These are phyloP conservation scores for Colletes gigas DNA, from an alignment of 1,140 invertebrate genomes.

Conservation along the genomic window DNA sequence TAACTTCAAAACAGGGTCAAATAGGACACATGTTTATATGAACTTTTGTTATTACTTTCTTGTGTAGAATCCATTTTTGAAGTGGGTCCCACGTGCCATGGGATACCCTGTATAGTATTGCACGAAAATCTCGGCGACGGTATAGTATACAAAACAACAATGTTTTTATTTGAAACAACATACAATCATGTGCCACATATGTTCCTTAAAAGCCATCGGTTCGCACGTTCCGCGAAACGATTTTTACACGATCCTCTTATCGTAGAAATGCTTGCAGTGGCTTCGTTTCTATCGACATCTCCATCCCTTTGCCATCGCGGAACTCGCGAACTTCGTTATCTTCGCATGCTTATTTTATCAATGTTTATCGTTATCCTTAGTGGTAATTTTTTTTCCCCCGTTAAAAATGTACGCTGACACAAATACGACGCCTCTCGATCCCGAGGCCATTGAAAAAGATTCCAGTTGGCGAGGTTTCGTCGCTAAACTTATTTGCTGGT, in stretches of 20 bases:
- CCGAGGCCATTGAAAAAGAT: slow-evolving; percentile 22
- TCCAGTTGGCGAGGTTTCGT: slow-evolving; percentile 38
- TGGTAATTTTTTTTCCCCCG: slow-evolving; percentile 18
- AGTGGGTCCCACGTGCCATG: no score
- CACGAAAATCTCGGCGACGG: no score
- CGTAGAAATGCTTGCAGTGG: slow-evolving; percentile 39
- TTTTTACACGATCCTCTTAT: slow-evolving; percentile 28
- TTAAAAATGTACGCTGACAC: slow-evolving; percentile 51
- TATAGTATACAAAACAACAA: slow-evolving; percentile 70
- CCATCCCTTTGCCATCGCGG: slow-evolving; percentile 22
- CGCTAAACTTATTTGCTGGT: slow-evolving; percentile 38
- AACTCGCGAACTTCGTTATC: slow-evolving; percentile 51
- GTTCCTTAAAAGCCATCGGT: slow-evolving; percentile 61
- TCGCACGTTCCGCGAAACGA: slow-evolving; percentile 56
- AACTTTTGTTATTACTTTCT: no score
- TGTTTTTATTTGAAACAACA: slow-evolving; percentile 73
- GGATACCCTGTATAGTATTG: no score
- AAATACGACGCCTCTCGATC: slow-evolving; percentile 34
- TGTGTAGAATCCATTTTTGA: no score
- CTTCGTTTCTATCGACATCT: slow-evolving; percentile 10
- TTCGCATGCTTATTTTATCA: slow-evolving; percentile 13
- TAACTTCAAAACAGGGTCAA: no score
- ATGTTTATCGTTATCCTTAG: slow-evolving; percentile 22
- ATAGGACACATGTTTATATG: no score
- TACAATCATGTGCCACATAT: slow-evolving; percentile 68